Evolutionary conservation across 2,888 invertebrate species (phyloP), one percentile per base, ranked within the genome.

Genomic region (Conus canariensis): DNA sequence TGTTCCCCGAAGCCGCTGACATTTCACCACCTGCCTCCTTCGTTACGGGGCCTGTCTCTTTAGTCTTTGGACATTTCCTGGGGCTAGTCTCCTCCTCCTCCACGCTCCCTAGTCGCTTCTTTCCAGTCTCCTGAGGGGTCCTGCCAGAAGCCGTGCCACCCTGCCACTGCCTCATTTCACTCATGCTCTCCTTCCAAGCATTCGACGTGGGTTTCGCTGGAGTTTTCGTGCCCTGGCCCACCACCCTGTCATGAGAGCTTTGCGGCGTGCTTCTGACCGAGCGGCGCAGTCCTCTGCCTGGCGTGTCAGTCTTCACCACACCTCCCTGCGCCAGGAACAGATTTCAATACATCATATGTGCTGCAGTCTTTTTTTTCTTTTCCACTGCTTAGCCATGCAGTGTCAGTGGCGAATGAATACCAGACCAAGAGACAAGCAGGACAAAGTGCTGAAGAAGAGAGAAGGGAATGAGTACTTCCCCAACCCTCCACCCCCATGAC

Each of bases 221-320:
- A 10, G 70, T 80, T 59, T n/a, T 86, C 22, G 19, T 70, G 88
- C 19, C 88, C 88, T n/a, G 67, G 88, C 88, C 45, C 45, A 4
- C 45, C 45, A 4, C 45, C 10, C 45, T 56, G 19, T 74, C 82
- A 12, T 58, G 60, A 85, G 56, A 88, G 88, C 87, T 83, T 14
- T 89, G 90, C 1, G 90, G 88, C 10, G 91, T 85, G 7, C 91
- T 90, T 64, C 93, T 90, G 67, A 90, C 91, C 22, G 91, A 90
- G n/a, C 93, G 88, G 3, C 89, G 90, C 19, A 92, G 91, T 14
- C 92, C 92, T 88, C 93, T 88, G 87, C 91, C 58, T 25, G 93
- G 93, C 10, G 93, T 93, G 12, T 92, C 91, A 5, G 86, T 85
- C 2, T n/a, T 91, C 88, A 93, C 91, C n/a, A 93, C 92, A 10